Evolutionary conservation across 2,797 vertebrate species (phyloP).

Genomic region (Danio albolineatus): DNA sequence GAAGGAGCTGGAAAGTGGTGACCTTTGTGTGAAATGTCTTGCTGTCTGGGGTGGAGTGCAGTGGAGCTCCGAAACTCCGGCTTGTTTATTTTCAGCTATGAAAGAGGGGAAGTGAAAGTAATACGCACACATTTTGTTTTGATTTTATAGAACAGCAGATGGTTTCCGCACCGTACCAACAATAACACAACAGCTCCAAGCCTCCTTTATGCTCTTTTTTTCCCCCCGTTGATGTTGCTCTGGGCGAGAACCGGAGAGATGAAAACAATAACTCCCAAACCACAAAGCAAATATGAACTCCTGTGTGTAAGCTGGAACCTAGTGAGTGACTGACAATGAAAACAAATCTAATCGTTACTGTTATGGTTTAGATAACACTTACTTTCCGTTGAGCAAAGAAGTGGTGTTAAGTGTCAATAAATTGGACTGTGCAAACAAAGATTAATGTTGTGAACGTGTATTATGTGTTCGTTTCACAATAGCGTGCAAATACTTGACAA

Average conservation of each 20-base stretch:
- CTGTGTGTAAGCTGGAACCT: background rate
- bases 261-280: slow-evolving; percentile 23
- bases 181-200: slow-evolving; percentile 13
- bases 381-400: background rate
- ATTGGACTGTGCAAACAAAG: background rate
- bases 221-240: slow-evolving; percentile 1
- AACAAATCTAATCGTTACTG: background rate
- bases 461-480: too few species aligned
- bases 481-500: too few species aligned
- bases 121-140: slow-evolving; percentile 20
- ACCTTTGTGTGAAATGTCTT: background rate
- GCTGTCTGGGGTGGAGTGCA: background rate
- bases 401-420: background rate
- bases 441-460: too few species aligned
- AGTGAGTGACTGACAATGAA: slow-evolving; percentile 9
- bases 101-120: slow-evolving; percentile 38
- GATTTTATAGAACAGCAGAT: slow-evolving; percentile 27
- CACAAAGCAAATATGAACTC: slow-evolving; percentile 31
- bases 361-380: slow-evolving; percentile 7
- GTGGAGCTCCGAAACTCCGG: background rate
- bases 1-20: background rate
- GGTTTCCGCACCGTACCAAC: slow-evolving; percentile 7
- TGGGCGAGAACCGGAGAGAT: slow-evolving; percentile 14
- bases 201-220: slow-evolving; percentile 3
- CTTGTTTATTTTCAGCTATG: slow-evolving; percentile 38